These are phyloP conservation scores for Oceanodroma tethys DNA, from an alignment of 2,113 vertebrate species.

Conservation along the genomic window DNA sequence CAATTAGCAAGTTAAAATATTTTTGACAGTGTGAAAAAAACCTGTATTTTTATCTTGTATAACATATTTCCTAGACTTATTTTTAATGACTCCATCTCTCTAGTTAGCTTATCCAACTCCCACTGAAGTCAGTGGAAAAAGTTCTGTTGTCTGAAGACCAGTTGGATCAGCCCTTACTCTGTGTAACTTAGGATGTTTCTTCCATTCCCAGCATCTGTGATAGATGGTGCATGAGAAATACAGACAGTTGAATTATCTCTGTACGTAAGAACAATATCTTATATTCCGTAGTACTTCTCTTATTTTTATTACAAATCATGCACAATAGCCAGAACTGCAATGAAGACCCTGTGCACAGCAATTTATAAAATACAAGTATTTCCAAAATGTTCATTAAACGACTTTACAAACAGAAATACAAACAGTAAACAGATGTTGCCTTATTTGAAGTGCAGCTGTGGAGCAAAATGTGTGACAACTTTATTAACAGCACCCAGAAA, in stretches of 20 bases:
- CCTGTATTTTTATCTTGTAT: not conserved
- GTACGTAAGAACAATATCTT: not conserved
- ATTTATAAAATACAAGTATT: not conserved
- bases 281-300: not conserved
- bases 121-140: not conserved
- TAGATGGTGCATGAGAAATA: not conserved
- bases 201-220: not conserved
- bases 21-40: not conserved
- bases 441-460: not conserved
- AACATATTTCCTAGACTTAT: not conserved
- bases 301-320: not conserved
- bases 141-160: not conserved
- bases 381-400: not conserved
- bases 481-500: not conserved
- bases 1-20: not conserved
- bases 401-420: not conserved
- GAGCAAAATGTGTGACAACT: not conserved
- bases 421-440: not conserved
- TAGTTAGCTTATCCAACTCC: not conserved
- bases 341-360: not conserved
- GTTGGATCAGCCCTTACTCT: not conserved
- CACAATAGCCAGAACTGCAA: not conserved
- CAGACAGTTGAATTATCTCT: not conserved
- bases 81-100: not conserved
- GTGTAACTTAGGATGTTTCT: not conserved